phyloP scores from a whole-genome alignment of 2,888 invertebrate species.

The Sphaerophoria taeniata region DNA sequence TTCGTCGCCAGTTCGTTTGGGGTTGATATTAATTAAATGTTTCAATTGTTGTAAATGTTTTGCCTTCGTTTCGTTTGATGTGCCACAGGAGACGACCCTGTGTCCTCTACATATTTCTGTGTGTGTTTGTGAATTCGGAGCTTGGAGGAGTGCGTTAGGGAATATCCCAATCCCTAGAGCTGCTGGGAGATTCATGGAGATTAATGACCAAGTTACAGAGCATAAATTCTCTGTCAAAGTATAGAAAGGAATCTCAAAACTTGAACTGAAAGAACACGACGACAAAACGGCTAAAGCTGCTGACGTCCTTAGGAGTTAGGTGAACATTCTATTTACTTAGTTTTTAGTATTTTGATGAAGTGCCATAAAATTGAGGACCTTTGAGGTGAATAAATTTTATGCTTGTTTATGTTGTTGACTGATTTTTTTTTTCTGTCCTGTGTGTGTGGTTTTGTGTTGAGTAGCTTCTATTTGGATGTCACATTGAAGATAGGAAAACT shows the following conservation, averaged over 20 bases:
- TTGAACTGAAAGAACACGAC: not conserved
- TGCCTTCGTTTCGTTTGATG: conserved; percentile 44
- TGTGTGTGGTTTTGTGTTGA: not conserved
- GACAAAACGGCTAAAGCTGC: too few species aligned
- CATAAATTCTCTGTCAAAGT: conserved; percentile 61
- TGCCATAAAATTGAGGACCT: conserved; percentile 49
- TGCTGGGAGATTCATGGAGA: conserved; percentile 66
- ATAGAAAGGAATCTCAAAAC: conserved; percentile 44
- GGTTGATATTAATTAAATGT: conserved; percentile 73
- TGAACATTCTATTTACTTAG: conserved; percentile 59
- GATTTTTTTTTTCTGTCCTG: not conserved
- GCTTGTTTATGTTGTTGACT: conserved; percentile 7
- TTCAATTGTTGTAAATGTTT: conserved; percentile 71
- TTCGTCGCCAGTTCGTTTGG: conserved; percentile 37
- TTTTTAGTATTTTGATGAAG: conserved; percentile 59
- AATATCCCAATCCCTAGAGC: conserved; percentile 5
- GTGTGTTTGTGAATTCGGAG: not conserved
- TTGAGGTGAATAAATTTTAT: conserved; percentile 22
- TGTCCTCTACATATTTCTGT: not conserved
- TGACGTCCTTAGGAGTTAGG: not conserved
- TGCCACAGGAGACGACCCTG: conserved; percentile 8
- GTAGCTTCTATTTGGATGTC: conserved; percentile 9
- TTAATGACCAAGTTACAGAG: conserved; percentile 59
- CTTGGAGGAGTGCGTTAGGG: not conserved
- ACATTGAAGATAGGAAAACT: conserved; percentile 6